Conservation (phyloP, 2,797 vertebrate species). For the Spea hammondii region DNA sequence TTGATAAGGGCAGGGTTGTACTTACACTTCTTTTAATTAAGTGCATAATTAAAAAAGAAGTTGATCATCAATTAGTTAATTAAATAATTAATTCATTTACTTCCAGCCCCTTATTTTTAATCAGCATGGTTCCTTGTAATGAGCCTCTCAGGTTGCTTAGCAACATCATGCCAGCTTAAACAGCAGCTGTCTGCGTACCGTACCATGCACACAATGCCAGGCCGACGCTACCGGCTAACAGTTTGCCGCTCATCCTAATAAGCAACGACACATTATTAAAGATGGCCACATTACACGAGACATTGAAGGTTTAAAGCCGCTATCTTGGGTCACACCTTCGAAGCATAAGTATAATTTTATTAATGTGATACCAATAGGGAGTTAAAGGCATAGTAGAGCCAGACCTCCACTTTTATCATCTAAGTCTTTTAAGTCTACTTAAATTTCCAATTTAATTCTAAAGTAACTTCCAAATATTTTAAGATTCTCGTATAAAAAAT, state of each 20-base stretch:
- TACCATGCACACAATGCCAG: slow-evolving; percentile 58
- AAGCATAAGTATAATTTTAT: too few species aligned
- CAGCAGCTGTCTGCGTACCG: slow-evolving; percentile 71
- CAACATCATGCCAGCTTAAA: slow-evolving; percentile 71
- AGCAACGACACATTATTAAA: background rate
- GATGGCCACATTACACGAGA: background rate
- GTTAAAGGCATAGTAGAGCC: too few species aligned
- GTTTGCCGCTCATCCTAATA: slow-evolving; percentile 21
- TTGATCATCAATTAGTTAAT: slow-evolving; percentile 79
- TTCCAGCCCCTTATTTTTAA: slow-evolving; percentile 68
- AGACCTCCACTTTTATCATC: too few species aligned
- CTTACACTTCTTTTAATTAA: slow-evolving; percentile 74
- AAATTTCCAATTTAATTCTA: too few species aligned
- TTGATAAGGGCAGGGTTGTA: slow-evolving; percentile 68
- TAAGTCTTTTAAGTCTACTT: too few species aligned
- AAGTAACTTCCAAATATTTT: too few species aligned
- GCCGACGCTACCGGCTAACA: slow-evolving; percentile 40
- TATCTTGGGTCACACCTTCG: too few species aligned
- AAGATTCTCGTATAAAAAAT: too few species aligned
- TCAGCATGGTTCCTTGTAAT: slow-evolving; percentile 75
- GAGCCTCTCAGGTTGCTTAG: slow-evolving; percentile 75
- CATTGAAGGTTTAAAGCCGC: background rate
- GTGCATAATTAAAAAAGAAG: slow-evolving; percentile 77
- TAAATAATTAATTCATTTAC: slow-evolving; percentile 72
- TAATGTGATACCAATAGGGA: too few species aligned